Percentiles rank a stretch among this genome's conserved stretches.
phyloP scores from a whole-genome alignment of 2,113 vertebrate species.

The Morone saxatilis region DNA sequence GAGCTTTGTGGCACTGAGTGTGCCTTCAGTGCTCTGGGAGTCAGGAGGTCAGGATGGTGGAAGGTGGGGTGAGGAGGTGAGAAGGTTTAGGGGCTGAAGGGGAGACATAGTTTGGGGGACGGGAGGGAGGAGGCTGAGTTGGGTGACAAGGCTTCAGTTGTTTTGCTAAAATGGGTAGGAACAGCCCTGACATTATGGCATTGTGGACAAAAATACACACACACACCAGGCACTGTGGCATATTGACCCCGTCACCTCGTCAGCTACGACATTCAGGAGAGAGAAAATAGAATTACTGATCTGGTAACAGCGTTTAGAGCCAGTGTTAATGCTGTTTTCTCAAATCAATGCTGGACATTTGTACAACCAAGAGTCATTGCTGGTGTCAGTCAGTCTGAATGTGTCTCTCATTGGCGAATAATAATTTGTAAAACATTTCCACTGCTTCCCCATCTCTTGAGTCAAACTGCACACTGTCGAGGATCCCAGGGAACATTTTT shows the following conservation, averaged over 20 bases:
- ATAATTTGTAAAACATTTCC: not conserved
- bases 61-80: conserved; percentile 77
- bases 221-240: conserved; percentile 33
- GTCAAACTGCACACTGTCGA: not conserved
- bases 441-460: not conserved
- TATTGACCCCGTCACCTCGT: conserved; percentile 61
- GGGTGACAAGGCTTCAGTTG: conserved; percentile 79
- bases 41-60: conserved; percentile 80
- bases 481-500: too few species aligned
- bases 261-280: conserved; percentile 14
- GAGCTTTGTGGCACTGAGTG: conserved; percentile 80
- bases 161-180: conserved; percentile 69
- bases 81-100: conserved; percentile 58
- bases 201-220: conserved; percentile 55
- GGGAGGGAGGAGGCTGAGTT: conserved; percentile 1
- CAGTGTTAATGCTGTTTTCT: conserved; percentile 12
- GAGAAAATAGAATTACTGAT: conserved; percentile 48
- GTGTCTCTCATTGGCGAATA: conserved; percentile 2
- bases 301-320: conserved; percentile 22
- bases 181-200: conserved; percentile 79
- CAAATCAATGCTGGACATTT: not conserved
- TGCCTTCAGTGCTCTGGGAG: conserved; percentile 72
- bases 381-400: conserved; percentile 33
- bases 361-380: conserved; percentile 21
- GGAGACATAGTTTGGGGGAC: conserved; percentile 46